Conservation (phyloP, 2,797 vertebrate genomes). For the Caiman crocodilus region DNA sequence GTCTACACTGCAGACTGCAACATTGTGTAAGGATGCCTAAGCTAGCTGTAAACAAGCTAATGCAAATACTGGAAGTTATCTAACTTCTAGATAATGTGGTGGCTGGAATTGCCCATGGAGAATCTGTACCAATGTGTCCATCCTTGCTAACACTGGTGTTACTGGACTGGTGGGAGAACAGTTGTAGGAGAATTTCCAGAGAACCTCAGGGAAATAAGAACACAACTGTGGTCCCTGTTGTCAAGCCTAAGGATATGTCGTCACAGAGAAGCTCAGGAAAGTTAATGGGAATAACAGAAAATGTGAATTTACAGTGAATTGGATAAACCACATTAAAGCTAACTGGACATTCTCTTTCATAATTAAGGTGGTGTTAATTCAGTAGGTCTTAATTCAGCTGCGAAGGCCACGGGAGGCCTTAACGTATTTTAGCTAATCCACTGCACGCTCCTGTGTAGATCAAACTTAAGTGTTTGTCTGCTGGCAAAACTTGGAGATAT, state of each 20-base stretch:
- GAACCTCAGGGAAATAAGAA: neutral
- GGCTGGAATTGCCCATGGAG: neutral
- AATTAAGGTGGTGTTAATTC: too few species aligned
- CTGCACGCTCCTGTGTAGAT: too few species aligned
- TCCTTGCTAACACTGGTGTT: neutral
- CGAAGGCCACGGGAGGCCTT: too few species aligned
- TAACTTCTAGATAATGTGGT: neutral
- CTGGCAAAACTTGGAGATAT: neutral
- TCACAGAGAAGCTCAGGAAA: too few species aligned
- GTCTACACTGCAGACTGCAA: neutral
- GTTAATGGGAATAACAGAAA: too few species aligned
- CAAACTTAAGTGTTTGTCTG: neutral
- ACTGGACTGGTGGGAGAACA: neutral
- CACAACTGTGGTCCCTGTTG: neutral
- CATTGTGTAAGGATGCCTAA: neutral
- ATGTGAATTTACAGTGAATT: too few species aligned
- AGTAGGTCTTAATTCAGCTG: too few species aligned
- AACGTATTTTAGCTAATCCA: too few species aligned
- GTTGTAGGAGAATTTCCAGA: neutral
- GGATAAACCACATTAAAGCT: too few species aligned
- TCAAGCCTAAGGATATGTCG: neutral
- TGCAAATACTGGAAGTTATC: too few species aligned
- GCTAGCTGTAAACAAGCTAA: neutral
- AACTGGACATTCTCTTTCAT: too few species aligned
- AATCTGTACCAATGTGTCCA: fast-evolving